Conservation (phyloP, 2,797 vertebrate species). For the Neostethus bicornis region DNA sequence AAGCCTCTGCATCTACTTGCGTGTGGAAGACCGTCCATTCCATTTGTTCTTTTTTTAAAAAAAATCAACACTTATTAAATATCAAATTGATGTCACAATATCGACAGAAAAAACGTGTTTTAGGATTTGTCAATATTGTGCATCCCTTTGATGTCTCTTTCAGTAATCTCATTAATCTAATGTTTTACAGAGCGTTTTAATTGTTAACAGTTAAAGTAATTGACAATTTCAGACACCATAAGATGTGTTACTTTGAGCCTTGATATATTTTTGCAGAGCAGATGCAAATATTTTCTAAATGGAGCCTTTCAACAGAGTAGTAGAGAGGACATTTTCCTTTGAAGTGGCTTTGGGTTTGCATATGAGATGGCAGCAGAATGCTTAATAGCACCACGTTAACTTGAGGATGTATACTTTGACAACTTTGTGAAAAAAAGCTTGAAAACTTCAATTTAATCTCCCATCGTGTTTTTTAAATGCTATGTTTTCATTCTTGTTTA, state of each 20-base stretch:
- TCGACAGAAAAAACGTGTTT: too few relatives aligned
- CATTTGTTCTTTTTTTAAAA: too few relatives aligned
- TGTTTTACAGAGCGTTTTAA: background rate
- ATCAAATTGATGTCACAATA: too few relatives aligned
- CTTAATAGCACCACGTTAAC: slow-evolving; percentile 28
- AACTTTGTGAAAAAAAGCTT: slow-evolving; percentile 15
- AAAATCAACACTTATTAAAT: too few relatives aligned
- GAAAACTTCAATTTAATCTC: slow-evolving; percentile 35
- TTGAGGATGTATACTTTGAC: slow-evolving; percentile 27
- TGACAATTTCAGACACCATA: background rate
- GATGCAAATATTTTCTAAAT: slow-evolving; percentile 32
- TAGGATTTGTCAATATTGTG: too few relatives aligned
- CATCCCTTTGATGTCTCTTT: too few relatives aligned
- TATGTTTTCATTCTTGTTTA: slow-evolving; percentile 36
- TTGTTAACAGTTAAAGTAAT: background rate
- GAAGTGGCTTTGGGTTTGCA: slow-evolving; percentile 49
- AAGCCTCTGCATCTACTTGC: too few relatives aligned
- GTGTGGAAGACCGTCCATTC: too few relatives aligned
- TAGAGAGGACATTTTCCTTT: slow-evolving; percentile 46
- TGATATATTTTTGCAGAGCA: background rate
- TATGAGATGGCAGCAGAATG: slow-evolving; percentile 49
- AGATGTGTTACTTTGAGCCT: background rate
- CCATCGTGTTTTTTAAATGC: slow-evolving; percentile 35
- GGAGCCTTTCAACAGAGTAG: slow-evolving; percentile 28
- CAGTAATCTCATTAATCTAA: background rate